These are phyloP conservation scores for Oceanites oceanicus DNA, from an alignment of 2,113 vertebrate species.

Conservation along the genomic window DNA sequence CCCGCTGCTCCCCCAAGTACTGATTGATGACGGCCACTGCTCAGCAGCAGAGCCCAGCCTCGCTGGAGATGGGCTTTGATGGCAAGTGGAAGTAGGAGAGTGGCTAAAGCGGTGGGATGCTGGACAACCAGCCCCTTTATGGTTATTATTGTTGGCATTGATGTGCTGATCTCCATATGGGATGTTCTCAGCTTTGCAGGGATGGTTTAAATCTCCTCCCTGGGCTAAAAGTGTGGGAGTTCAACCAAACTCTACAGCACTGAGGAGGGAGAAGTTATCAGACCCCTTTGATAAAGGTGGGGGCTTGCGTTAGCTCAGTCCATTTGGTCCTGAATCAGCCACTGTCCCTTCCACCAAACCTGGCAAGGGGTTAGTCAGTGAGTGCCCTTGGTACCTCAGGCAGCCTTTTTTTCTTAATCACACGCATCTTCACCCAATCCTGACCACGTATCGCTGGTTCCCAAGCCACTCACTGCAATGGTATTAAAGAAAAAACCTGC, in stretches of 20 bases:
- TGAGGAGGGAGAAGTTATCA: background rate
- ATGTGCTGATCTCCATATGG: background rate
- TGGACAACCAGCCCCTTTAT: background rate
- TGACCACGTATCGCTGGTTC: rapidly evolving
- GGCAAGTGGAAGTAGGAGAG: background rate
- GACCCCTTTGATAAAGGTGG: background rate
- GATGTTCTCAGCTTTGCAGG: background rate
- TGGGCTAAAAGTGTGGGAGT: background rate
- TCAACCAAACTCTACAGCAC: background rate
- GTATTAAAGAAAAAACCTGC: background rate
- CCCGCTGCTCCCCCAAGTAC: background rate
- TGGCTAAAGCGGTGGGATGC: background rate
- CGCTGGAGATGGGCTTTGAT: background rate
- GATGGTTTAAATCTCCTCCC: background rate
- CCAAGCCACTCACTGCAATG: background rate
- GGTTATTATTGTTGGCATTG: background rate
- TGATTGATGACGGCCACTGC: background rate
- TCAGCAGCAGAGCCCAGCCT: background rate
- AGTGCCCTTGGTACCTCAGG: background rate
- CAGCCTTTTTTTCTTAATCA: background rate
- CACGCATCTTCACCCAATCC: background rate
- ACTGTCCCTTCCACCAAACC: rapidly evolving
- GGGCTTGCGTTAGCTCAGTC: background rate
- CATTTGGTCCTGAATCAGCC: background rate
- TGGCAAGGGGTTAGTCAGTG: background rate